A percentile compares a stretch with the other conserved stretches of the same genome.
These are phyloP conservation scores for Candidula unifasciata DNA, from an alignment of 2,888 invertebrate species.

Conservation along the genomic window DNA sequence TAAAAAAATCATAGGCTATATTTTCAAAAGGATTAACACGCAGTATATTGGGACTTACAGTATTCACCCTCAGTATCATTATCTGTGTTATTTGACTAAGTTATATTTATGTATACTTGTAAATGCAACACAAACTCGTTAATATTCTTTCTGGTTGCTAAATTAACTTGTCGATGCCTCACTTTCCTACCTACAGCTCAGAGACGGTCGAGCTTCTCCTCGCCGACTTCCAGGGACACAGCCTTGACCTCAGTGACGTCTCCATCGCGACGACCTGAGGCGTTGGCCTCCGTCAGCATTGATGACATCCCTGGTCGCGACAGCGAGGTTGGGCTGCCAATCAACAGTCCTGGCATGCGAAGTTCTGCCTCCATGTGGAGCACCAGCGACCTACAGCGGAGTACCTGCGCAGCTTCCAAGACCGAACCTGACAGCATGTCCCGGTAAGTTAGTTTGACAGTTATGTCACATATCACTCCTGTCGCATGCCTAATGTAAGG, in stretches of 20 bases:
- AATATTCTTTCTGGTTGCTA: neutral
- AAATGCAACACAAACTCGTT: no score
- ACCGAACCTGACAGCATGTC: slow-evolving; percentile 52
- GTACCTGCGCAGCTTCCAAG: neutral
- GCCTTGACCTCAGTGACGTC: neutral
- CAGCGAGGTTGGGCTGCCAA: slow-evolving; percentile 51
- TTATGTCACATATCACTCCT: no score
- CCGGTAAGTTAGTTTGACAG: slow-evolving; percentile 47
- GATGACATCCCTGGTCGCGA: slow-evolving; percentile 54
- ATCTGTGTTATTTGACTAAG: no score
- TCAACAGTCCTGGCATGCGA: slow-evolving; percentile 67
- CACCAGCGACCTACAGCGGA: slow-evolving; percentile 55
- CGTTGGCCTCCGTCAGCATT: slow-evolving; percentile 56
- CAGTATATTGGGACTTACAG: no score
- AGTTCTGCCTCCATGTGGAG: slow-evolving; percentile 69
- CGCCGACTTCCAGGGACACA: slow-evolving; percentile 51
- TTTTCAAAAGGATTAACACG: no score
- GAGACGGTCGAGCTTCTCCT: slow-evolving; percentile 55
- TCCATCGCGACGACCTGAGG: slow-evolving; percentile 46
- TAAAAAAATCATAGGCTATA: no score
- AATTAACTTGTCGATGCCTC: neutral
- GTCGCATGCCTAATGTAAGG: no score
- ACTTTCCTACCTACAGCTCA: slow-evolving; percentile 42
- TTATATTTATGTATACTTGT: no score
- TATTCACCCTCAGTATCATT: no score